A percentile compares a stretch with the other conserved stretches of the same genome.
These are phyloP conservation scores for Boleophthalmus pectinirostris DNA, from an alignment of 2,113 vertebrate genomes.

Conservation along the genomic window DNA sequence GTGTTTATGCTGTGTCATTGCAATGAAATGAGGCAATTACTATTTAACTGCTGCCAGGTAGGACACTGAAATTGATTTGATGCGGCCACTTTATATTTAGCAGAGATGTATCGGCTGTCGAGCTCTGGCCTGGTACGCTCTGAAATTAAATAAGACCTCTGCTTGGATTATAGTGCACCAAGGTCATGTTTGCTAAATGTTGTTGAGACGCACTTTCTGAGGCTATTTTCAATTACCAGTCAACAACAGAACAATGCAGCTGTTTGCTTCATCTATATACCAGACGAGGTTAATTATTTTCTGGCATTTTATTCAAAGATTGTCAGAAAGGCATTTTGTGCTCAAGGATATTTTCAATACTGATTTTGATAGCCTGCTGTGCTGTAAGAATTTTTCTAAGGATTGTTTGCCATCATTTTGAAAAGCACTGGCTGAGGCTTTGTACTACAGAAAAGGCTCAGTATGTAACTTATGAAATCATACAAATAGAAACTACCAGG, in stretches of 20 bases:
- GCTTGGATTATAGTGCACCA: neutral
- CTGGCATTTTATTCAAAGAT: constrained; percentile 4
- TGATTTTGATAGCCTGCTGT: neutral
- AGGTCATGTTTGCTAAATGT: constrained; percentile 18
- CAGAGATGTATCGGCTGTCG: constrained; percentile 24
- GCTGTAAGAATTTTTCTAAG: neutral
- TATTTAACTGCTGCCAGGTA: constrained; percentile 42
- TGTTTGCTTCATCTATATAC: constrained; percentile 15
- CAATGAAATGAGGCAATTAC: constrained; percentile 37
- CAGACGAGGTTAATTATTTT: neutral
- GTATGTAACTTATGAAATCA: no score
- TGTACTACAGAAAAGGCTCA: neutral
- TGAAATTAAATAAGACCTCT: constrained; percentile 32
- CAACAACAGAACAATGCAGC: constrained; percentile 17
- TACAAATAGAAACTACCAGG: neutral
- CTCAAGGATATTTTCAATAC: constrained; percentile 3
- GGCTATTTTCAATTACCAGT: constrained; percentile 28
- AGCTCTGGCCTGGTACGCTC: neutral
- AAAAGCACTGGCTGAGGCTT: neutral
- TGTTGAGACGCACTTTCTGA: constrained; percentile 19
- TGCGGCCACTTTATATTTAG: constrained; percentile 48
- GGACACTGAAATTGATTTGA: constrained; percentile 45
- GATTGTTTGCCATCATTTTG: neutral
- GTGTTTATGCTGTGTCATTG: constrained; percentile 40
- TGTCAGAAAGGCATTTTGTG: neutral